Evolutionary conservation across 2,888 invertebrate genomes (phyloP).

Genomic region (Tigriopus californicus): DNA sequence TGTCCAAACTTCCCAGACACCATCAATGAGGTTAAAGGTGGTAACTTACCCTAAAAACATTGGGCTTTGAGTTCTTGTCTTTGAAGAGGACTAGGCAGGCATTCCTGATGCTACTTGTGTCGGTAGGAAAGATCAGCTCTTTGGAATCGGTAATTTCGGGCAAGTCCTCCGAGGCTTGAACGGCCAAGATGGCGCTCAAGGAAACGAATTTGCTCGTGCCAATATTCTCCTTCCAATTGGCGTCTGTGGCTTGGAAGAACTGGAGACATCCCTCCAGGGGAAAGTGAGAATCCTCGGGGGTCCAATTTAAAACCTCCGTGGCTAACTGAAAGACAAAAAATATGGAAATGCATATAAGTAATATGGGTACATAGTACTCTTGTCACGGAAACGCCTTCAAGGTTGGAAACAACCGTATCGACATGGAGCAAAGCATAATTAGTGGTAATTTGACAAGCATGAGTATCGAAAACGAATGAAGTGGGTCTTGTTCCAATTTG

Average conservation of each 20-base stretch:
- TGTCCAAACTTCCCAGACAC: too few relatives aligned
- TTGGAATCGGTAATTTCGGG: constrained; percentile 10
- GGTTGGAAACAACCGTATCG: too few relatives aligned
- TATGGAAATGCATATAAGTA: too few relatives aligned
- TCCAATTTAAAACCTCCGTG: constrained; percentile 77
- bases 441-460: too few relatives aligned
- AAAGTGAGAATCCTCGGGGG: constrained; percentile 70
- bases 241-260: constrained; percentile 36
- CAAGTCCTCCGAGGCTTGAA: constrained; percentile 9
- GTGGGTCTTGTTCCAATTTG: too few relatives aligned
- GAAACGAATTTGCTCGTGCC: constrained; percentile 11
- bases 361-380: background rate
- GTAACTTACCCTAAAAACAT: constrained; percentile 12
- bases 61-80: constrained; percentile 11
- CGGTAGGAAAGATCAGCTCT: constrained; percentile 14
- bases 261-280: constrained; percentile 71
- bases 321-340: constrained; percentile 47
- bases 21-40: background rate
- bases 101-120: constrained; percentile 8
- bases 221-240: constrained; percentile 13
- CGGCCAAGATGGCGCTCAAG: background rate
- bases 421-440: too few relatives aligned
- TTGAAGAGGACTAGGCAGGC: constrained; percentile 13
- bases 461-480: too few relatives aligned
- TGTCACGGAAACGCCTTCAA: too few relatives aligned